These are phyloP conservation scores for Dorcus hopei DNA, from an alignment of 2,888 invertebrate genomes.

Conservation along the genomic window DNA sequence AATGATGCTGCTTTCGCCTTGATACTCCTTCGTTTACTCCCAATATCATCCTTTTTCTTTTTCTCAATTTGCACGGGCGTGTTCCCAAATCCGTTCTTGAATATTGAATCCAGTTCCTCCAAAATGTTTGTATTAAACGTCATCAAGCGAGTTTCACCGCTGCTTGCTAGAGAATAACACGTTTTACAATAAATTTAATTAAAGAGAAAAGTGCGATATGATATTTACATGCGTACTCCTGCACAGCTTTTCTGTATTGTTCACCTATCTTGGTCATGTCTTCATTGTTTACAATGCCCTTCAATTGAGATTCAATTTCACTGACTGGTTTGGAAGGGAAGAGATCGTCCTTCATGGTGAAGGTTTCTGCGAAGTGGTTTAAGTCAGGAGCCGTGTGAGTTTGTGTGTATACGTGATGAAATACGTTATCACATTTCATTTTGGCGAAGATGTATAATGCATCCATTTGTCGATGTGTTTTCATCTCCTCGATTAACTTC, in stretches of 20 bases:
- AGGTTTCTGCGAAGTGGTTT: slow-evolving; percentile 19
- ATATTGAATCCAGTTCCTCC: background rate
- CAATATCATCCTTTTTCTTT: background rate
- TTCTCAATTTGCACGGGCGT: background rate
- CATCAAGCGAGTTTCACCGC: background rate
- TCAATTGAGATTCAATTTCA: background rate
- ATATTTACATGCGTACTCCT: background rate
- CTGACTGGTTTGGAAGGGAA: background rate
- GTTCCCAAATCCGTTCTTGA: background rate
- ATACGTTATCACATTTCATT: slow-evolving; percentile 33
- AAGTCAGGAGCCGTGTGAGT: slow-evolving; percentile 30
- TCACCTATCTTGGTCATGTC: background rate
- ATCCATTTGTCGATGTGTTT: slow-evolving; percentile 26
- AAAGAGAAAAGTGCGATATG: too few species aligned
- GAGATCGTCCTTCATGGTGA: background rate
- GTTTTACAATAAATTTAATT: too few species aligned
- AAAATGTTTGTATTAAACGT: background rate
- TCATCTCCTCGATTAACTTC: slow-evolving; percentile 30
- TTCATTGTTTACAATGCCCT: background rate
- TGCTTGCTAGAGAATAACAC: background rate
- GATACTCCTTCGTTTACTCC: background rate
- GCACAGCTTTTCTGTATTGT: background rate
- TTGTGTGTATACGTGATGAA: slow-evolving; percentile 30
- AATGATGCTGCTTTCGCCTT: background rate
- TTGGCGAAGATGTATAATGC: slow-evolving; percentile 34